A percentile compares a stretch with the other conserved stretches of the same genome.
These are phyloP conservation scores for Dysidea cf. avara DNA, from an alignment of 37 sponge, comb jelly and placozoan genomes.

Conservation along the genomic window DNA sequence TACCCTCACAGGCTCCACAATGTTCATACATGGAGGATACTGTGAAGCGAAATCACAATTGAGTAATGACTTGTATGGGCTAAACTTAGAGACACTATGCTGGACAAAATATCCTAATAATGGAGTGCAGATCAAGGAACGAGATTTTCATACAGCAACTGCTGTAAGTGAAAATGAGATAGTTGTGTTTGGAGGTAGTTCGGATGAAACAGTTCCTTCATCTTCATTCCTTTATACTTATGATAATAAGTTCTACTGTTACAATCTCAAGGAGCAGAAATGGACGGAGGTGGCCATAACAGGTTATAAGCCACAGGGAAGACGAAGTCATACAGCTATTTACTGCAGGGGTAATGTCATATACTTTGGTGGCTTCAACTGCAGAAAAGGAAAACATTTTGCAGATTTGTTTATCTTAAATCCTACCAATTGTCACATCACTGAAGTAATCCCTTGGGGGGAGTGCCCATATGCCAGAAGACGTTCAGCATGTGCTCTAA, in stretches of 20 bases:
- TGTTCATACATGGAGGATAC: conserved; percentile 79
- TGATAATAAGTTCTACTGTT: conserved; percentile 42
- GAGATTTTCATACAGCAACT: conserved; percentile 71
- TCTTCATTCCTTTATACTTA: conserved; percentile 51
- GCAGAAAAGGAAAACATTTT: conserved; percentile 38
- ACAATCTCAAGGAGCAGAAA: not conserved
- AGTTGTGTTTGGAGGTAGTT: conserved; percentile 67
- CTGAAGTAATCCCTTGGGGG: conserved; percentile 57
- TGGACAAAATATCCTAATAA: conserved; percentile 35
- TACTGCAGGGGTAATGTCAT: conserved; percentile 24
- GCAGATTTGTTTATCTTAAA: conserved; percentile 55
- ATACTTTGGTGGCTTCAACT: conserved; percentile 69
- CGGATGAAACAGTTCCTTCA: conserved; percentile 50
- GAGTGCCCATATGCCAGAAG: conserved; percentile 46
- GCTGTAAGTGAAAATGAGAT: conserved; percentile 22
- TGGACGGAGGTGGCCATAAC: conserved; percentile 16
- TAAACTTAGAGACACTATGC: conserved; percentile 51
- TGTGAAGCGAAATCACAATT: conserved; percentile 10
- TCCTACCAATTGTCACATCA: conserved; percentile 29
- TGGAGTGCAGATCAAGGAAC: conserved; percentile 44
- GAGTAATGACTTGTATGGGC: conserved; percentile 38
- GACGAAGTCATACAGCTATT: conserved; percentile 53
- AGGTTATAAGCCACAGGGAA: conserved; percentile 37
- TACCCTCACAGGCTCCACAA: conserved; percentile 22
- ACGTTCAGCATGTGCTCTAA: conserved; percentile 47